Evolutionary conservation across 2,888 invertebrate genomes (phyloP).

Genomic region (Ophion ellenae): DNA sequence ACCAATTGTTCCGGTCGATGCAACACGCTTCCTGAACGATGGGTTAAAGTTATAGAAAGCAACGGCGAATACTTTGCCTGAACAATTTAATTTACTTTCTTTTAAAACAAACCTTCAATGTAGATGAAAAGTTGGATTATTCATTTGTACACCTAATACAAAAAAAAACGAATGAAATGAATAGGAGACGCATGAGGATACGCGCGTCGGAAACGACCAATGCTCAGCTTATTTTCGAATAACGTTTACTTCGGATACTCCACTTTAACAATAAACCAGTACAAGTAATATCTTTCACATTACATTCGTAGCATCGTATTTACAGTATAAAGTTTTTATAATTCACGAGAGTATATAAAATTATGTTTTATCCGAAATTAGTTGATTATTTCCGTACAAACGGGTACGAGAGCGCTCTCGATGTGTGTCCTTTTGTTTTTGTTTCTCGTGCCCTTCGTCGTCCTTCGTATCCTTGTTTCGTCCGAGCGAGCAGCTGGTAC

Average conservation of each 20-base stretch:
- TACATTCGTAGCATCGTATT: constrained; percentile 70
- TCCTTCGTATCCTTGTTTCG: constrained; percentile 3
- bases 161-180: neutral
- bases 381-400: constrained; percentile 61
- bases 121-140: too few relatives aligned
- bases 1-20: too few relatives aligned
- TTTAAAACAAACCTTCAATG: too few relatives aligned
- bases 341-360: constrained; percentile 75
- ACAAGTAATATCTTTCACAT: constrained; percentile 69
- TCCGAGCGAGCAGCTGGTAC: constrained; percentile 10
- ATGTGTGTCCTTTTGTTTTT: constrained; percentile 21
- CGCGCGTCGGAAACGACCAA: constrained; percentile 5
- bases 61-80: too few relatives aligned
- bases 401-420: constrained; percentile 62
- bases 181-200: neutral
- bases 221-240: constrained; percentile 66
- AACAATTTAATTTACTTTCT: too few relatives aligned
- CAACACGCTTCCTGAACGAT: too few relatives aligned
- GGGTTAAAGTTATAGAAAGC: too few relatives aligned
- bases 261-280: constrained; percentile 73
- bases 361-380: constrained; percentile 70
- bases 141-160: too few relatives aligned
- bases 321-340: constrained; percentile 72
- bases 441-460: constrained; percentile 1
- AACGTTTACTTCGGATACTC: constrained; percentile 71